These are phyloP conservation scores for Scaptomyza tumidula DNA, from an alignment of 2,888 invertebrate genomes.

Conservation along the genomic window DNA sequence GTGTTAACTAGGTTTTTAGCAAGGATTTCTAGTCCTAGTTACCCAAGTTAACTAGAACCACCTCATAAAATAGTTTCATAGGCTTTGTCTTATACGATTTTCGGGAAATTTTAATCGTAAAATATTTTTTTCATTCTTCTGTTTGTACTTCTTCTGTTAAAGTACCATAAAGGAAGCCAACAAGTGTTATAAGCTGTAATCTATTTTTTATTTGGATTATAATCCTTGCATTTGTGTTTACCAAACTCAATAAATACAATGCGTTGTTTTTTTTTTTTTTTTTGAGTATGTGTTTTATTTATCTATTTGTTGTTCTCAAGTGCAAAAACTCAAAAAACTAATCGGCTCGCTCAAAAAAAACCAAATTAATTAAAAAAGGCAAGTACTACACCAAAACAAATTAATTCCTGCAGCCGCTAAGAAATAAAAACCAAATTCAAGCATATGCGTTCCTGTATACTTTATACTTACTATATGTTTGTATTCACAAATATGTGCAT, in stretches of 20 bases:
- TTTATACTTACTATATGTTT: constrained; percentile 25
- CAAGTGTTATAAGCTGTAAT: not conserved
- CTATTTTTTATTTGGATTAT: constrained; percentile 3
- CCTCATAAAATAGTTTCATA: not conserved
- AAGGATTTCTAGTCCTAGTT: not conserved
- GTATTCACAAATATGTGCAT: constrained; percentile 15
- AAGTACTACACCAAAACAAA: constrained; percentile 8
- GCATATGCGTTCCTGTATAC: constrained; percentile 30
- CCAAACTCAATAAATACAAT: constrained; percentile 28
- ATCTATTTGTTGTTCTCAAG: constrained; percentile 50
- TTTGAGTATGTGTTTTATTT: constrained; percentile 30
- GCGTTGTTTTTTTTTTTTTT: constrained; percentile 29
- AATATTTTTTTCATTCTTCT: no score
- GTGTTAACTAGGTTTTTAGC: not conserved
- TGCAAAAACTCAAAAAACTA: constrained; percentile 52
- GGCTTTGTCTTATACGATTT: not conserved
- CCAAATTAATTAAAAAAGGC: constrained; percentile 15
- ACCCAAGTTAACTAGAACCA: not conserved
- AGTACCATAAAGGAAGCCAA: not conserved
- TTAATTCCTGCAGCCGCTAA: constrained; percentile 37
- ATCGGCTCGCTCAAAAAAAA: constrained; percentile 56
- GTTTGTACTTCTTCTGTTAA: no score
- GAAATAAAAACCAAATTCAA: constrained; percentile 1
- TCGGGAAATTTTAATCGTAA: no score
- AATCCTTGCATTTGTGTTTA: constrained; percentile 27